Evolutionary conservation across 2,797 vertebrate genomes (phyloP), one percentile per base, ranked within the genome.

Genomic region (Melopsittacus undulatus): DNA sequence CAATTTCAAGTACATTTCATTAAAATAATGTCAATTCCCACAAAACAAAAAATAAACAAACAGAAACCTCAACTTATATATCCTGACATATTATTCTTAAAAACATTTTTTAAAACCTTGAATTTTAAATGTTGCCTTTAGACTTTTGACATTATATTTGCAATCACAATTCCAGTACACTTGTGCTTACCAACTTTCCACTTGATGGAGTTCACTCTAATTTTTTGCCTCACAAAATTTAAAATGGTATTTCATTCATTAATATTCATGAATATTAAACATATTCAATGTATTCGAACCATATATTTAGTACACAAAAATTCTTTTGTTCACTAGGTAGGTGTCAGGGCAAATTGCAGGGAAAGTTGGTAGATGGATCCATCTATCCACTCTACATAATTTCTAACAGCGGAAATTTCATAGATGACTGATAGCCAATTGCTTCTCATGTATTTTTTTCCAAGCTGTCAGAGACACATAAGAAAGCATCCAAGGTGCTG

Each of bases 341-440:
- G 3, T 27, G 40, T 87, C 51, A 82, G 46, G 82, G 15, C 2
- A 90, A 90, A 91, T 64, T 84, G 26, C n/a, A 73, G 23, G 61
- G 49, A 42, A 81, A 74, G 27, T 8, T 82, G 43, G 18, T 45
- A 73, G 43, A 78, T 51, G 36, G 16, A 83, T 77, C 52, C 43
- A 63, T 64, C 43, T 48, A 36, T n/a, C 4, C 13, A 36, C 23
- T 45, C 24, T 61, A 7, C 14, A 34, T 34, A 80, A 87, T 84
- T 90, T 95, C 40, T 42, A 84, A 36, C 3, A 20, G 42, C 22
- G 76, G 49, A 92, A 83, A 74, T 88, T 88, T 82, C 32, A 46
- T 29, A 61, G 48, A 30, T 86, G 84, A 34, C n/a, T 81, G 57
- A 79, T 48, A 82, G 23, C 59, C 40, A 70, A 36, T 24, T 79